These are phyloP conservation scores for Uloborus diversus DNA, from an alignment of 1,140 invertebrate species.

Conservation along the genomic window DNA sequence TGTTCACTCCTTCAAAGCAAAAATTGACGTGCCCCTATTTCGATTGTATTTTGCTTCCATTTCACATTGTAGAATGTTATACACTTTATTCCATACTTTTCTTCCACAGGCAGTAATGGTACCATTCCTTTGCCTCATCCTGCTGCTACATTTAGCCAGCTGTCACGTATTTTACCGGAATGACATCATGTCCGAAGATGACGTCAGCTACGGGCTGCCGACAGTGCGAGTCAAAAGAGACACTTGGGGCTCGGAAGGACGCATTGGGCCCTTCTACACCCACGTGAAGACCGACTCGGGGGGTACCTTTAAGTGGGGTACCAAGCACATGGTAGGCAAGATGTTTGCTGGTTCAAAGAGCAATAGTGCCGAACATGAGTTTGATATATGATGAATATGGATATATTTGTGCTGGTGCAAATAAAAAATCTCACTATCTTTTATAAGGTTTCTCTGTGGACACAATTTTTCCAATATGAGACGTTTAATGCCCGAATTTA, in stretches of 20 bases:
- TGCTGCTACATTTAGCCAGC: neutral
- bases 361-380: no score
- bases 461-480: no score
- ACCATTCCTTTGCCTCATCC: neutral
- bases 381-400: no score
- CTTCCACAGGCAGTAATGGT: neutral
- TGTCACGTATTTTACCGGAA: slow-evolving; percentile 11
- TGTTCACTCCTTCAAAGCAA: neutral
- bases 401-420: no score
- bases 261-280: slow-evolving; percentile 32
- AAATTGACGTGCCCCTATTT: neutral
- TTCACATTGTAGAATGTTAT: neutral
- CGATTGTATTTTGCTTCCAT: neutral
- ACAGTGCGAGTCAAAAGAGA: slow-evolving; percentile 11
- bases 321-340: slow-evolving; percentile 44
- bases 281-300: slow-evolving; percentile 27
- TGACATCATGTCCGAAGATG: slow-evolving; percentile 47
- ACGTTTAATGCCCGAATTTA: no score
- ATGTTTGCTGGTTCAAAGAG: slow-evolving; percentile 41
- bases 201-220: slow-evolving; percentile 19
- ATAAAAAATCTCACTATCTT: no score
- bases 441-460: no score
- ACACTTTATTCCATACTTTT: neutral
- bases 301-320: slow-evolving; percentile 41
- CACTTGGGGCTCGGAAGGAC: neutral